These are phyloP conservation scores for Champsocephalus esox DNA, from an alignment of 2,797 vertebrate genomes.

Conservation along the genomic window DNA sequence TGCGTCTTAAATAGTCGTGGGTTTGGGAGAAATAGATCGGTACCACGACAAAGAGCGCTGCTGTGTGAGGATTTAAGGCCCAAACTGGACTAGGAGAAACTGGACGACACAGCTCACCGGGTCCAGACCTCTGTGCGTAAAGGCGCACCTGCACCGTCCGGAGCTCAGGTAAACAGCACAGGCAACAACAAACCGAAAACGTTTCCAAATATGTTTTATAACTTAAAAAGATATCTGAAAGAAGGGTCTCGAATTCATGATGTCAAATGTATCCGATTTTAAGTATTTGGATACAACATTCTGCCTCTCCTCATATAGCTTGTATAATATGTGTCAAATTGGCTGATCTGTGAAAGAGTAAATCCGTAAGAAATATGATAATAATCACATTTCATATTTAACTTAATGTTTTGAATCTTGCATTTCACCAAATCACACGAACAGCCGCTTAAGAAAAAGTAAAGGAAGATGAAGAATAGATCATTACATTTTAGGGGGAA, in stretches of 20 bases:
- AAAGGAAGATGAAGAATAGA: background rate
- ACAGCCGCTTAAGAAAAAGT: too few species aligned
- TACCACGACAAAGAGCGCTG: conserved; percentile 56
- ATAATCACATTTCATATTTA: background rate
- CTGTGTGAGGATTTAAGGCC: conserved; percentile 46
- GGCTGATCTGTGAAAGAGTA: background rate
- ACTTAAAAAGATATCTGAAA: background rate
- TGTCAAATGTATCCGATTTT: too few species aligned
- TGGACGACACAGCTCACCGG: conserved; percentile 22
- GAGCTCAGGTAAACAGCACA: conserved; percentile 57
- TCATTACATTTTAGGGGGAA: background rate
- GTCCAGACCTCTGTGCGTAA: conserved; percentile 33
- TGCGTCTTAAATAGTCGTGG: conserved; percentile 86
- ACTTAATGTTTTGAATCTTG: background rate
- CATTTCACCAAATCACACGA: background rate
- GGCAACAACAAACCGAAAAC: background rate
- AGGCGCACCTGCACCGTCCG: conserved; percentile 28
- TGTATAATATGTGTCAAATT: background rate
- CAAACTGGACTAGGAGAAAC: conserved; percentile 21
- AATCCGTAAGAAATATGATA: background rate
- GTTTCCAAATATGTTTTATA: background rate
- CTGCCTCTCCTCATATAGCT: background rate
- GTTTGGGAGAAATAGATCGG: conserved; percentile 70
- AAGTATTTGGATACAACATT: background rate
- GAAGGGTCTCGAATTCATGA: background rate